phyloP scores from a whole-genome alignment of 92 coral and sea anemone genomes.

The Montipora capitata region DNA sequence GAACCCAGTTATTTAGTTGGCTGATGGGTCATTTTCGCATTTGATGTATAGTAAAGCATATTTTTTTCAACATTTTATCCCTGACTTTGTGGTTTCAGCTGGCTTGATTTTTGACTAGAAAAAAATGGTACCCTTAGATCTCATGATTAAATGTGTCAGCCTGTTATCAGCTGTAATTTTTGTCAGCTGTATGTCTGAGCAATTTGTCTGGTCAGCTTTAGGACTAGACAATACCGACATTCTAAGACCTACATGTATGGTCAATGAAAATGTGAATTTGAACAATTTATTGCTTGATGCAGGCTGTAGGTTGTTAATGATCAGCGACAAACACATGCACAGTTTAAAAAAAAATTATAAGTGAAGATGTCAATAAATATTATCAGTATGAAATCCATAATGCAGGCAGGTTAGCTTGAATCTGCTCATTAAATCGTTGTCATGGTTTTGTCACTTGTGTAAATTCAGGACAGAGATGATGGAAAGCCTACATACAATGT shows the following conservation, averaged over 20 bases:
- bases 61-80: too few species aligned
- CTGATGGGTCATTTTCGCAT: too few species aligned
- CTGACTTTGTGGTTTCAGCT: neutral
- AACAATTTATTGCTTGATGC: neutral
- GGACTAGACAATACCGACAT: neutral
- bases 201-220: neutral
- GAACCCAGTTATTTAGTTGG: too few species aligned
- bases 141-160: neutral
- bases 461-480: slow-evolving; percentile 2
- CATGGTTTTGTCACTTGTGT: neutral
- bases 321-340: neutral
- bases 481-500: slow-evolving; percentile 35
- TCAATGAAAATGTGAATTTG: neutral
- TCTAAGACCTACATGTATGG: neutral
- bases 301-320: neutral
- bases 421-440: neutral
- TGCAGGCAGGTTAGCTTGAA: neutral
- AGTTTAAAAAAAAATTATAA: neutral
- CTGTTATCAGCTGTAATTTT: neutral
- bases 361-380: neutral
- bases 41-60: neutral
- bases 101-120: neutral
- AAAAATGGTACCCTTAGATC: neutral
- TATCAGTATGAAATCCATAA: neutral
- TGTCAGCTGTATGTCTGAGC: neutral